Percentiles rank a stretch among this genome's conserved stretches.
Conservation (phyloP, 2,888 invertebrate genomes). For the Sepiola atlantica region DNA sequence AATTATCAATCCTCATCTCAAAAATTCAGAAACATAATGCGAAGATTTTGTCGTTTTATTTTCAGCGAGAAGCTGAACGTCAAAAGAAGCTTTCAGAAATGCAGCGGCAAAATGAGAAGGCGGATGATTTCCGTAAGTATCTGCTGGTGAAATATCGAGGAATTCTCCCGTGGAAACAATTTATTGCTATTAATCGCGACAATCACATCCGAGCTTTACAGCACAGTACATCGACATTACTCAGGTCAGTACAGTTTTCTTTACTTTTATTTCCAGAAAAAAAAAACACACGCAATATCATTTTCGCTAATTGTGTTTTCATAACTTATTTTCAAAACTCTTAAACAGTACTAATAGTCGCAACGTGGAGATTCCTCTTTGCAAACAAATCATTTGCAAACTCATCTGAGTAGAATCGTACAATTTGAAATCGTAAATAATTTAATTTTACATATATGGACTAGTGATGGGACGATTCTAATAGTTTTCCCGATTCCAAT, state of each 20-base stretch:
- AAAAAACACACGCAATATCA: too few relatives aligned
- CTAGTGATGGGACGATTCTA: too few relatives aligned
- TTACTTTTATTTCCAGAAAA: background rate
- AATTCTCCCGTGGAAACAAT: constrained; percentile 62
- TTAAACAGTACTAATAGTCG: background rate
- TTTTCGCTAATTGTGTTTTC: too few relatives aligned
- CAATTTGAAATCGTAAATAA: background rate
- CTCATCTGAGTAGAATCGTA: background rate
- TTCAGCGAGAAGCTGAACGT: constrained; percentile 65
- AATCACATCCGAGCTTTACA: background rate
- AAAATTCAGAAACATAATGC: background rate
- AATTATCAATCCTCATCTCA: background rate
- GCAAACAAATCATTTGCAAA: background rate
- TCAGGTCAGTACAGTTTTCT: background rate
- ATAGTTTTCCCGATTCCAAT: too few relatives aligned
- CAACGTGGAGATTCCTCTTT: background rate
- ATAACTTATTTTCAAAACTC: too few relatives aligned
- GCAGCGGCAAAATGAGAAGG: constrained; percentile 58
- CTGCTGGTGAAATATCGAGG: constrained; percentile 67
- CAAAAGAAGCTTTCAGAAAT: constrained; percentile 58
- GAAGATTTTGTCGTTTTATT: background rate
- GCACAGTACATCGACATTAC: background rate
- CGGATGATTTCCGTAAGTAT: constrained; percentile 63
- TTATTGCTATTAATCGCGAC: constrained; percentile 49
- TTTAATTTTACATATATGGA: too few relatives aligned